Conservation (phyloP, 2,113 vertebrate species). For the Tautogolabrus adspersus region DNA sequence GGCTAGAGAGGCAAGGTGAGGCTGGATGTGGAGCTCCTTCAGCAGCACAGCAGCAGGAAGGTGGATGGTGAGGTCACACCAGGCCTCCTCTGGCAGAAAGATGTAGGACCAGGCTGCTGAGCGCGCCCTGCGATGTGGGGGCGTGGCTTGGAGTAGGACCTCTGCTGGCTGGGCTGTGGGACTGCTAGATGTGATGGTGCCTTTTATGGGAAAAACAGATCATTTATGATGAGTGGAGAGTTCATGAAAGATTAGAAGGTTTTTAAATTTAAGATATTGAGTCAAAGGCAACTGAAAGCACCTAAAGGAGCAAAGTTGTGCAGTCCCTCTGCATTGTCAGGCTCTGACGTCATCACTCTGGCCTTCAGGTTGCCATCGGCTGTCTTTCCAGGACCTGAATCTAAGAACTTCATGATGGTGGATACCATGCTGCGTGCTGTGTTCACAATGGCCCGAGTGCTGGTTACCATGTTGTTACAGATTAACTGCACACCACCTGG, state of each 20-base stretch:
- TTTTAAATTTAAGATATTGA: too few relatives aligned
- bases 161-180: constrained; percentile 98
- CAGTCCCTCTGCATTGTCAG: constrained; percentile 97
- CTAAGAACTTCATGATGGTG: constrained; percentile 99
- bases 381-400: constrained; percentile 94
- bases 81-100: constrained; percentile 98
- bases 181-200: constrained; percentile 98
- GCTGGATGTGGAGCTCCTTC: constrained; percentile 98
- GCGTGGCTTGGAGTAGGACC: constrained; percentile 96
- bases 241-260: too few relatives aligned
- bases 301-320: constrained; percentile 98
- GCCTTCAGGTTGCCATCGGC: constrained; percentile 95
- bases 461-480: constrained; percentile 99
- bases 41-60: constrained; percentile 96
- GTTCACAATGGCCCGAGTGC: constrained; percentile 98
- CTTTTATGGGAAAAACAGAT: constrained; percentile 70
- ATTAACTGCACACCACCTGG: constrained; percentile 97
- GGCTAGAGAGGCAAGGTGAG: constrained; percentile 96
- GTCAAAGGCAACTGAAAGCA: constrained; percentile 54
- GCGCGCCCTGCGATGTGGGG: constrained; percentile 94
- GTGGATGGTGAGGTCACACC: constrained; percentile 98
- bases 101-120: constrained; percentile 99
- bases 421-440: constrained; percentile 99
- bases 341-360: constrained; percentile 95
- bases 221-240: background rate